A percentile compares a stretch with the other conserved stretches of the same genome.
These are phyloP conservation scores for Pyrocoelia pectoralis DNA, from an alignment of 2,888 invertebrate species.

Conservation along the genomic window DNA sequence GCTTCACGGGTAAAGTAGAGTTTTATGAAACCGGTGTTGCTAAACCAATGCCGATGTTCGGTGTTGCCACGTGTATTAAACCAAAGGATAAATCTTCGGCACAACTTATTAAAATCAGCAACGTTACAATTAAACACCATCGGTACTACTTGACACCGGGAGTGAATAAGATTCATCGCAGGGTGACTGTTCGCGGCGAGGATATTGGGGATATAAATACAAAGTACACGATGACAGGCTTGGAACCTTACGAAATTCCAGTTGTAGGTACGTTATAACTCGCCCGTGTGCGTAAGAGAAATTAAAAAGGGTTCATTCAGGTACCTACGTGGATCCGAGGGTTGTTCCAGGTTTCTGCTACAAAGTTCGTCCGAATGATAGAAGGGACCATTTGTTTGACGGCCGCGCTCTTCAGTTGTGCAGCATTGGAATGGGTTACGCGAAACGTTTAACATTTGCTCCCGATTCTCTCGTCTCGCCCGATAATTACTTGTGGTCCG, in stretches of 20 bases:
- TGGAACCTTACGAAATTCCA: constrained; percentile 70
- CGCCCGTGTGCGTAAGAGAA: too few relatives aligned
- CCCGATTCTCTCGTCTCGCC: constrained; percentile 68
- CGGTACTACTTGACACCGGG: constrained; percentile 70
- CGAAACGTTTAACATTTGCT: constrained; percentile 76
- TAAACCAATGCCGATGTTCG: constrained; percentile 67
- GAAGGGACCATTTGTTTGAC: constrained; percentile 70
- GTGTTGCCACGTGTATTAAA: constrained; percentile 66
- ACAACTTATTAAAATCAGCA: constrained; percentile 64
- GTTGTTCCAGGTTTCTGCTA: constrained; percentile 78
- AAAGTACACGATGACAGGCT: constrained; percentile 69
- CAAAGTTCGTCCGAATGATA: constrained; percentile 72
- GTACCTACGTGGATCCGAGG: constrained; percentile 76
- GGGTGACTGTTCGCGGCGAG: constrained; percentile 68
- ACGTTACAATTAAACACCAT: constrained; percentile 64
- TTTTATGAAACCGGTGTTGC: constrained; percentile 72
- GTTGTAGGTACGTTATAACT: constrained; percentile 73
- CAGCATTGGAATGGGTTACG: constrained; percentile 78
- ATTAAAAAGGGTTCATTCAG: constrained; percentile 14
- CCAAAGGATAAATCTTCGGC: constrained; percentile 62
- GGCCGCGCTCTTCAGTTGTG: constrained; percentile 70
- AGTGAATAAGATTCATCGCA: constrained; percentile 68
- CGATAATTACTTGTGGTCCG: constrained; percentile 80
- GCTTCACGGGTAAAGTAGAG: constrained; percentile 71
- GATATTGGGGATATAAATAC: constrained; percentile 72